These are phyloP conservation scores for Hemibagrus guttatus DNA, from an alignment of 2,797 vertebrate species.

Conservation along the genomic window DNA sequence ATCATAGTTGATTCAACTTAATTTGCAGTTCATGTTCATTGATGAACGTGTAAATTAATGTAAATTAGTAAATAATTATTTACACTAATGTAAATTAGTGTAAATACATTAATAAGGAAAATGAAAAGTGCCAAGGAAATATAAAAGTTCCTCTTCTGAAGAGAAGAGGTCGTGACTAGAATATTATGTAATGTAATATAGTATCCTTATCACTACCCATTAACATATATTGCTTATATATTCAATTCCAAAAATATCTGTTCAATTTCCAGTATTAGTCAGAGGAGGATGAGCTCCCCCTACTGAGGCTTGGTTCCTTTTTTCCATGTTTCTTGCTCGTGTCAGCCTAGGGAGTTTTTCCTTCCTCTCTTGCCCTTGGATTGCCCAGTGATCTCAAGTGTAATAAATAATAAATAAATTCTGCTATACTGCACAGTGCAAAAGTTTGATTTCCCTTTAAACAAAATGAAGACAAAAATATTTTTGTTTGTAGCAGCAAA, in stretches of 20 bases:
- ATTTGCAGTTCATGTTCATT: neutral
- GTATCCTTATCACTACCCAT: neutral
- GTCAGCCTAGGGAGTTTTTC: too few relatives aligned
- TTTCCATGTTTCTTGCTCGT: neutral
- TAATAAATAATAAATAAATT: too few relatives aligned
- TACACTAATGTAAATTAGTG: too few relatives aligned
- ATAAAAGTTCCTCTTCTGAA: neutral
- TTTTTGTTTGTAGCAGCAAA: neutral
- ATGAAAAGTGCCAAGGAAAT: neutral
- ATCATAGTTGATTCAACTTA: neutral
- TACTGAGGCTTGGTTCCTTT: neutral
- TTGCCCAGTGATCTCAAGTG: neutral
- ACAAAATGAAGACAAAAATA: neutral
- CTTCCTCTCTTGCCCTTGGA: neutral
- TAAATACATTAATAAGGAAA: too few relatives aligned
- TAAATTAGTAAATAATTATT: too few relatives aligned
- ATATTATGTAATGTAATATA: neutral
- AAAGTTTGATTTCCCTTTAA: neutral
- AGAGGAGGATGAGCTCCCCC: conserved; percentile 9
- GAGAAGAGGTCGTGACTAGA: neutral
- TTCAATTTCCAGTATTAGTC: neutral
- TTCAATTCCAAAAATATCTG: neutral
- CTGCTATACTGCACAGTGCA: neutral
- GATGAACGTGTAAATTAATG: too few relatives aligned
- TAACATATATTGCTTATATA: neutral